These are phyloP conservation scores for Cylindroiulus punctatus DNA, from an alignment of 2,888 invertebrate genomes.

Conservation along the genomic window DNA sequence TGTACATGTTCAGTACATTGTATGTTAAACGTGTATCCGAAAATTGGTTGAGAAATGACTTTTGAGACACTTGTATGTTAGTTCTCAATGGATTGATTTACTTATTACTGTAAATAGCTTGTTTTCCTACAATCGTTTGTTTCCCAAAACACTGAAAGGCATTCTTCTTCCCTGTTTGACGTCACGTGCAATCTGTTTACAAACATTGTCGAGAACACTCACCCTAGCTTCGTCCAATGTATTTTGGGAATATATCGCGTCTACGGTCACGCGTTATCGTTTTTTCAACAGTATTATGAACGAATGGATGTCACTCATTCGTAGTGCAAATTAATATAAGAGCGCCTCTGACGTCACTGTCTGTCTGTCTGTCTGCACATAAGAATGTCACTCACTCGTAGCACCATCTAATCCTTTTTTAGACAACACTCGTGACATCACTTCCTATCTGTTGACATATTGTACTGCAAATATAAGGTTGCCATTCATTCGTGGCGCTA, in stretches of 20 bases:
- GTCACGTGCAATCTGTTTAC: slow-evolving; percentile 7
- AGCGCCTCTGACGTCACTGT: not conserved
- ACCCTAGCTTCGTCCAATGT: not conserved
- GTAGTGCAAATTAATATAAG: not conserved
- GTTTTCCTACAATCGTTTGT: not conserved
- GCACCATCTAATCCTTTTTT: not conserved
- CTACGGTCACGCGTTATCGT: not conserved
- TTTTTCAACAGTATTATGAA: slow-evolving; percentile 10
- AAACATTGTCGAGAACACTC: not conserved
- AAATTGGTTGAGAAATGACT: too few species aligned
- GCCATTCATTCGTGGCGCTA: not conserved
- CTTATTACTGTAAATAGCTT: too few species aligned
- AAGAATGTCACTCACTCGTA: not conserved
- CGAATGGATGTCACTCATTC: slow-evolving; percentile 21
- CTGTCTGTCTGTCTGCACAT: not conserved
- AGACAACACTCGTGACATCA: not conserved
- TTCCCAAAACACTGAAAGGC: not conserved
- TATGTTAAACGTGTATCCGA: too few species aligned
- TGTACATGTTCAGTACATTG: too few species aligned
- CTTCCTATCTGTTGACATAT: not conserved
- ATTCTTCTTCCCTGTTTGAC: not conserved
- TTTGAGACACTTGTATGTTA: too few species aligned
- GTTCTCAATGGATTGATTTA: too few species aligned
- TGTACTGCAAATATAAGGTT: not conserved
- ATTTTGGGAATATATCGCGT: not conserved